Evolutionary conservation across 2,888 invertebrate genomes (phyloP).

Genomic region (Melanotus villosus): DNA sequence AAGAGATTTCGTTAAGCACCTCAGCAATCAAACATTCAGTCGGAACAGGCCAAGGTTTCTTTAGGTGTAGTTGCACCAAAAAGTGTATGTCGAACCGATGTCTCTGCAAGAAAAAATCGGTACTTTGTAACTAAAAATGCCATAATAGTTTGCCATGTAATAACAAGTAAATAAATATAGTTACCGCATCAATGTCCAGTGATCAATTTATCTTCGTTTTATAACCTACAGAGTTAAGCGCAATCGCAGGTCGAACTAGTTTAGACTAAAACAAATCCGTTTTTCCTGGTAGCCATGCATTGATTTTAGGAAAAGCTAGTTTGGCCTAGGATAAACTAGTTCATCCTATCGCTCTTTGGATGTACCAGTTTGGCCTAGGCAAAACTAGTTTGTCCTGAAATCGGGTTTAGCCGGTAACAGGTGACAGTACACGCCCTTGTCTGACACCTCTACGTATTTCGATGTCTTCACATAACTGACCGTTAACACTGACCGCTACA

Average conservation of each 20-base stretch:
- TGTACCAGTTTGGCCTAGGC: too few species aligned
- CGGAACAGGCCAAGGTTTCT: conserved; percentile 2
- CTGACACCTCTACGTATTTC: too few species aligned
- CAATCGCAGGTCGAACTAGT: background rate
- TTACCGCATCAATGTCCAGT: background rate
- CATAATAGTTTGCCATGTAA: background rate
- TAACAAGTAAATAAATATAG: conserved; percentile 2
- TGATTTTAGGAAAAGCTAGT: background rate
- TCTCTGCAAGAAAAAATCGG: too few species aligned
- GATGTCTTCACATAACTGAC: too few species aligned
- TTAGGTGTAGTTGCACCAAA: conserved; percentile 5
- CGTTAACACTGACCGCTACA: too few species aligned
- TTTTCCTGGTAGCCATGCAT: too few species aligned
- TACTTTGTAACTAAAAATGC: too few species aligned
- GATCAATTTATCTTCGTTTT: background rate
- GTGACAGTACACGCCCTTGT: too few species aligned
- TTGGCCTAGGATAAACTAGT: background rate
- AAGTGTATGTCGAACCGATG: background rate
- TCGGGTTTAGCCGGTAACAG: too few species aligned
- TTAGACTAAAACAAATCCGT: background rate
- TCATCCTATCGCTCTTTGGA: too few species aligned
- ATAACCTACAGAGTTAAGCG: background rate
- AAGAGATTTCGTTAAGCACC: background rate
- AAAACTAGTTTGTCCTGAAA: too few species aligned
- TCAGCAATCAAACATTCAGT: conserved; percentile 7